These are phyloP conservation scores for Copsychus sechellarum DNA, from an alignment of 2,113 vertebrate species.

Conservation along the genomic window DNA sequence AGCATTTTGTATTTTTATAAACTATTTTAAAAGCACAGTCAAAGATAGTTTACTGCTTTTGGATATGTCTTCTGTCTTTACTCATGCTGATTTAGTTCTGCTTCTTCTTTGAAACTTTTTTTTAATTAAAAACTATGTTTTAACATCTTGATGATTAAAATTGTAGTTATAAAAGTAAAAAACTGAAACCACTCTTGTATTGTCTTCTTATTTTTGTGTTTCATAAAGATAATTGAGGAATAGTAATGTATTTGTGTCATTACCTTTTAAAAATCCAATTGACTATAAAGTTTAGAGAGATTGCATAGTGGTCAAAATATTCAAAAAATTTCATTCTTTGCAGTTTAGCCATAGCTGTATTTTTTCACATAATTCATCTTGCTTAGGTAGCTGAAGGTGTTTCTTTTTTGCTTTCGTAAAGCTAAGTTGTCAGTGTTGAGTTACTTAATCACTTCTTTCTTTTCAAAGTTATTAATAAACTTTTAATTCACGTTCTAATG, in stretches of 20 bases:
- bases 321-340: not conserved
- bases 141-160: not conserved
- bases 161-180: not conserved
- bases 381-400: not conserved
- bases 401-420: not conserved
- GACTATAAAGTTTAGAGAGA: not conserved
- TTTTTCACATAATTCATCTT: not conserved
- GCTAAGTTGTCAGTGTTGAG: not conserved
- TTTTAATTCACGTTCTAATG: not conserved
- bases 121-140: not conserved
- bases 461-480: not conserved
- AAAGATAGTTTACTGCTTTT: not conserved
- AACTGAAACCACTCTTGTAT: not conserved
- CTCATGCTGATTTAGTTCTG: not conserved
- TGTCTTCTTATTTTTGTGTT: not conserved
- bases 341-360: not conserved
- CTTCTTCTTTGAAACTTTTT: not conserved
- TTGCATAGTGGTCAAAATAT: not conserved
- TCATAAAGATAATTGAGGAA: not conserved
- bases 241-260: not conserved
- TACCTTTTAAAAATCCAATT: not conserved
- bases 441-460: not conserved
- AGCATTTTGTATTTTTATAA: not conserved
- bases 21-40: not conserved
- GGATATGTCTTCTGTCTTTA: not conserved